phyloP scores from a whole-genome alignment of 2,888 invertebrate species.

The Plagiodera versicolora region DNA sequence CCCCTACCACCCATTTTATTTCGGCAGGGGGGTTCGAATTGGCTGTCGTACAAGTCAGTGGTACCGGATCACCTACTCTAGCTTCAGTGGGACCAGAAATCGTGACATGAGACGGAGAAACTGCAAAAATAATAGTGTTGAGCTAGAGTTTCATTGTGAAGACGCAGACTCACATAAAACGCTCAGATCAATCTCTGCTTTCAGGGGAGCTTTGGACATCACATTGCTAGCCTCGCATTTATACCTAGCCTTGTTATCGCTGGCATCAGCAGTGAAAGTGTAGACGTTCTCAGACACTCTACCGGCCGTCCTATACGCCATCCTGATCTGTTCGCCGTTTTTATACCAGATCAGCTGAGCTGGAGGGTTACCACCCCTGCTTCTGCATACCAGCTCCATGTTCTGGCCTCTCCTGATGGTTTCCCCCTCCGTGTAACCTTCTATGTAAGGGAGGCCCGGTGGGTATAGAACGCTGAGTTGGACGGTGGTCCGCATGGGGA shows the following conservation, averaged over 20 bases:
- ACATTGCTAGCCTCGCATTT: slow-evolving; percentile 92
- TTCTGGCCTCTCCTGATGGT: slow-evolving; percentile 85
- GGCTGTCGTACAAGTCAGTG: slow-evolving; percentile 84
- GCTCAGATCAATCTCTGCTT: slow-evolving; percentile 82
- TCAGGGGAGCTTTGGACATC: slow-evolving; percentile 83
- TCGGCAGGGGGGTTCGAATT: slow-evolving; percentile 89
- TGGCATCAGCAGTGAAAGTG: slow-evolving; percentile 84
- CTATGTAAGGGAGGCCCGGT: slow-evolving; percentile 89
- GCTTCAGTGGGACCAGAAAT: slow-evolving; percentile 89
- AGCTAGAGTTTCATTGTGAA: too few relatives aligned
- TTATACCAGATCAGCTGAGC: slow-evolving; percentile 95
- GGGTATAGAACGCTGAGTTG: slow-evolving; percentile 90
- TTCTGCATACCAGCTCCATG: slow-evolving; percentile 87
- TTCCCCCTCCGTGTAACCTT: slow-evolving; percentile 88
- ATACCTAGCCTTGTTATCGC: slow-evolving; percentile 92
- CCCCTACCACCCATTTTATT: slow-evolving; percentile 84
- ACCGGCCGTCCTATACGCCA: slow-evolving; percentile 80
- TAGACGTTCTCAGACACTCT: slow-evolving; percentile 86
- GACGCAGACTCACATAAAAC: slow-evolving; percentile 82
- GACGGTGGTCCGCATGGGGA: slow-evolving; percentile 80
- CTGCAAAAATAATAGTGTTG: slow-evolving; percentile 60
- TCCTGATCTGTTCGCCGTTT: slow-evolving; percentile 84
- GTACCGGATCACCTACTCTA: slow-evolving; percentile 84
- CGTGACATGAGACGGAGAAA: slow-evolving; percentile 87
- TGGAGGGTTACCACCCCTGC: slow-evolving; percentile 95